A percentile compares a stretch with the other conserved stretches of the same genome.
Conservation (phyloP, 2,888 invertebrate species). For the Cetonia aurata region DNA sequence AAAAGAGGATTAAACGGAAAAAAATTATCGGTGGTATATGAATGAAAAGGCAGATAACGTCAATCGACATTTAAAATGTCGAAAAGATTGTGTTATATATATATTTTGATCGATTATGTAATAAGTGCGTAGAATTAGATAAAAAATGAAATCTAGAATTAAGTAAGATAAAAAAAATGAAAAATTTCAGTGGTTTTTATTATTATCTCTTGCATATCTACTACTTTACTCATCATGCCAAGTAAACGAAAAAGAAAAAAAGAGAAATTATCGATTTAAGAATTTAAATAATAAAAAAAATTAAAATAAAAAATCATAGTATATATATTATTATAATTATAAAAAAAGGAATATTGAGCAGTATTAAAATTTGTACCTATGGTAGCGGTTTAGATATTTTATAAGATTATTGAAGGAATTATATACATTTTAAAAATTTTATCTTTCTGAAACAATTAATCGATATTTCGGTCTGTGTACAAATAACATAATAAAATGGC, state of each 20-base stretch:
- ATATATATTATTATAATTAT: slow-evolving; percentile 54
- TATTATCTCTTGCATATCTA: slow-evolving; percentile 46
- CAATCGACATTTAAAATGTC: slow-evolving; percentile 52
- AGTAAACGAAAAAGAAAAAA: slow-evolving; percentile 41
- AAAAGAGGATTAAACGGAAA: slow-evolving; percentile 38
- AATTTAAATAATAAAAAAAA: slow-evolving; percentile 39
- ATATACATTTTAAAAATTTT: slow-evolving; percentile 65
- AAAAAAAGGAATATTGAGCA: slow-evolving; percentile 60
- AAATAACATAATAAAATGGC: slow-evolving; percentile 32
- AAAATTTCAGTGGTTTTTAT: slow-evolving; percentile 45
- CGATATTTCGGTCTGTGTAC: slow-evolving; percentile 61
- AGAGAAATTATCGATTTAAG: slow-evolving; percentile 45
- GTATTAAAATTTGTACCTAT: slow-evolving; percentile 68
- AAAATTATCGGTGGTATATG: slow-evolving; percentile 40
- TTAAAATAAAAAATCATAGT: slow-evolving; percentile 53
- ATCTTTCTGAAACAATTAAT: slow-evolving; percentile 62
- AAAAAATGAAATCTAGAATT: slow-evolving; percentile 34
- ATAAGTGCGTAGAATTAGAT: slow-evolving; percentile 46
- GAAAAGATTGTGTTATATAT: slow-evolving; percentile 50
- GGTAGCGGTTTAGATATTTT: slow-evolving; percentile 67
- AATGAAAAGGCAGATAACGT: slow-evolving; percentile 34
- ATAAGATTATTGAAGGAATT: slow-evolving; percentile 59
- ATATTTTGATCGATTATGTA: slow-evolving; percentile 48
- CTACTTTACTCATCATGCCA: slow-evolving; percentile 44
- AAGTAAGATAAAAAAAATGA: slow-evolving; percentile 40